Percentiles rank a stretch among this genome's conserved stretches.
phyloP scores from a whole-genome alignment of 1,140 invertebrate species.

The Sitodiplosis mosellana region DNA sequence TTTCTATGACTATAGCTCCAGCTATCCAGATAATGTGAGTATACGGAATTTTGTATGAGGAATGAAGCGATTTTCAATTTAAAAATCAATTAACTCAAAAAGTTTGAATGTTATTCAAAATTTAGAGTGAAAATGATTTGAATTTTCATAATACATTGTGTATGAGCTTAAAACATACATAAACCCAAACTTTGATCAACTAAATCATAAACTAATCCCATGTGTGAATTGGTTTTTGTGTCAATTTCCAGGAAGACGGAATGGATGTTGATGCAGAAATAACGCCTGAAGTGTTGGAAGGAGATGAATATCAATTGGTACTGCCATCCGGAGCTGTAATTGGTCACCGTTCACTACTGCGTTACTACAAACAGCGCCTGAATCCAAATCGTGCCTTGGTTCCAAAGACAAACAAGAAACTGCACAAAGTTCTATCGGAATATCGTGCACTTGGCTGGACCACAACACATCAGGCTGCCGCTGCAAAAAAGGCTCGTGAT shows the following conservation, averaged over 20 bases:
- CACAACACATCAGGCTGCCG: slow-evolving; percentile 42
- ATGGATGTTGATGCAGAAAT: slow-evolving; percentile 46
- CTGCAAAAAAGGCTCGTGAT: slow-evolving; percentile 61
- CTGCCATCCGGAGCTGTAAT: slow-evolving; percentile 75
- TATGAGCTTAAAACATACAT: no score
- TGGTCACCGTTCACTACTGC: slow-evolving; percentile 76
- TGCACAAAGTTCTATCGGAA: slow-evolving; percentile 52
- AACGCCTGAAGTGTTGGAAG: slow-evolving; percentile 43
- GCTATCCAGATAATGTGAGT: slow-evolving; percentile 47
- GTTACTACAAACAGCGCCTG: slow-evolving; percentile 62
- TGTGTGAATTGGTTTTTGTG: no score
- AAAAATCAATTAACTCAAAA: no score
- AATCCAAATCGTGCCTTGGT: slow-evolving; percentile 36
- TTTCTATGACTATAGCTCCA: slow-evolving; percentile 83
- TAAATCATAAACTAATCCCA: no score
- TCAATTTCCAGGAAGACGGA: slow-evolving; percentile 16
- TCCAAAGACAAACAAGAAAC: slow-evolving; percentile 37
- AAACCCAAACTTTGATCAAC: no score
- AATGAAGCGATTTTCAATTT: no score
- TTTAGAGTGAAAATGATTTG: no score
- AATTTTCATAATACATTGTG: no score
- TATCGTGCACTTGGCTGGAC: slow-evolving; percentile 78
- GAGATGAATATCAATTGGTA: slow-evolving; percentile 62
- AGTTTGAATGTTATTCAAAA: no score
- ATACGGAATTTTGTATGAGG: no score